A percentile compares a stretch with the other conserved stretches of the same genome.
Conservation (phyloP, 2,113 vertebrate species). For the Rana temporaria region DNA sequence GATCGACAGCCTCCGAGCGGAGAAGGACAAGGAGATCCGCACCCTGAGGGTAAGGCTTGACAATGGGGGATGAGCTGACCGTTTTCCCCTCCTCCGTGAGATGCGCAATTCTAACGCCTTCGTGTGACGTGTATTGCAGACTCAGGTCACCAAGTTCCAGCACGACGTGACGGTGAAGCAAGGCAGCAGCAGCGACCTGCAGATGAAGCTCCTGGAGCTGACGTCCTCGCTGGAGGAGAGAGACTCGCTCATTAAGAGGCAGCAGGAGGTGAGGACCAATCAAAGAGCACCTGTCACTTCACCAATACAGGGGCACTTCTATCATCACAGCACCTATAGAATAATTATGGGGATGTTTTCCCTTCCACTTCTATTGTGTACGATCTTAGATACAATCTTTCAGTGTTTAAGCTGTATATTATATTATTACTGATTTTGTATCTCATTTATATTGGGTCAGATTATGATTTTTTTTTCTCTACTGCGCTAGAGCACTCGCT, state of each 20-base stretch:
- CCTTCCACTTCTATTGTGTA: too few species aligned
- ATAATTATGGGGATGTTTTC: too few species aligned
- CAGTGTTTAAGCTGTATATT: too few species aligned
- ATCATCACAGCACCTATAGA: too few species aligned
- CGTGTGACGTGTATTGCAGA: constrained; percentile 64
- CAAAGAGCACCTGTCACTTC: neutral
- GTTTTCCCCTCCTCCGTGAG: neutral
- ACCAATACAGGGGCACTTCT: too few species aligned
- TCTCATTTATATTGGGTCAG: too few species aligned
- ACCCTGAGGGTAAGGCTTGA: constrained; percentile 79
- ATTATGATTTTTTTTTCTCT: too few species aligned
- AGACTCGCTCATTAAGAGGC: constrained; percentile 81
- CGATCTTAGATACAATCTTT: too few species aligned
- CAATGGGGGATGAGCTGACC: neutral
- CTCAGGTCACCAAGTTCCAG: constrained; percentile 82
- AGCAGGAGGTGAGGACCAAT: constrained; percentile 80
- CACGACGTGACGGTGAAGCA: constrained; percentile 75
- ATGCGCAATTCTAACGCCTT: neutral
- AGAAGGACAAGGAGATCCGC: constrained; percentile 89
- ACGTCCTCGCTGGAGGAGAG: constrained; percentile 81
- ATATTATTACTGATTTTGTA: too few species aligned
- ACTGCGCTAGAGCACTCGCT: too few species aligned
- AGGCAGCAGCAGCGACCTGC: constrained; percentile 78
- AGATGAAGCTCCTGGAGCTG: constrained; percentile 85
- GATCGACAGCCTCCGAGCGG: constrained; percentile 78